A percentile compares a stretch with the other conserved stretches of the same genome.
phyloP scores from a whole-genome alignment of 30 jellyfish, hydroid and myxozoan genomes.

The Sanderia malayensis region DNA sequence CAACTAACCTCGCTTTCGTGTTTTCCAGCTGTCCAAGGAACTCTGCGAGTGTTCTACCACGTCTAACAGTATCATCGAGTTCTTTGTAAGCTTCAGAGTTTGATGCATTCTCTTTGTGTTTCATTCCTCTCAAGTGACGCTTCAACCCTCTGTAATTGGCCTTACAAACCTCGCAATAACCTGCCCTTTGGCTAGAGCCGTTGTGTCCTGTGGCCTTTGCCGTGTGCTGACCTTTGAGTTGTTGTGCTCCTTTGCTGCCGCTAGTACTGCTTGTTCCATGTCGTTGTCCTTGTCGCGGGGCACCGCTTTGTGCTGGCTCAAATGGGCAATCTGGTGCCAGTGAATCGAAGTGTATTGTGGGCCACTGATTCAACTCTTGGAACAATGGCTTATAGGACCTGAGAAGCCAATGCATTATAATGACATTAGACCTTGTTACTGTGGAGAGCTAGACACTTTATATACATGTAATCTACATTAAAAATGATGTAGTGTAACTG shows the following conservation, averaged over 20 bases:
- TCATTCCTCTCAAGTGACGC: conserved; percentile 43
- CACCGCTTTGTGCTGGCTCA: too few relatives aligned
- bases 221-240: conserved; percentile 6
- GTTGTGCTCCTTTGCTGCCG: conserved; percentile 9
- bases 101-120: conserved; percentile 29
- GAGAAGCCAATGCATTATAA: neutral
- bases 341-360: conserved; percentile 26
- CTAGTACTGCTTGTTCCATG: neutral
- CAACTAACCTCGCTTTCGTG: neutral
- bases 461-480: too few relatives aligned
- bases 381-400: conserved; percentile 26
- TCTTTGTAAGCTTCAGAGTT: conserved; percentile 17
- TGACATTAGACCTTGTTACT: too few relatives aligned
- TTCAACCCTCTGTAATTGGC: conserved; percentile 33
- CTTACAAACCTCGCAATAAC: conserved; percentile 48
- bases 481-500: too few relatives aligned
- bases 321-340: conserved; percentile 38
- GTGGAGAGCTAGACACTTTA: too few relatives aligned
- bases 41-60: conserved; percentile 20
- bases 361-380: conserved; percentile 33
- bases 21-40: neutral
- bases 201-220: conserved; percentile 39
- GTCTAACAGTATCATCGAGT: conserved; percentile 36
- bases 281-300: conserved; percentile 2
- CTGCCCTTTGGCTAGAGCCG: conserved; percentile 12